Percentiles rank a stretch among this genome's conserved stretches.
Conservation (phyloP, 2,113 vertebrate genomes). For the Glaucomys volans region DNA sequence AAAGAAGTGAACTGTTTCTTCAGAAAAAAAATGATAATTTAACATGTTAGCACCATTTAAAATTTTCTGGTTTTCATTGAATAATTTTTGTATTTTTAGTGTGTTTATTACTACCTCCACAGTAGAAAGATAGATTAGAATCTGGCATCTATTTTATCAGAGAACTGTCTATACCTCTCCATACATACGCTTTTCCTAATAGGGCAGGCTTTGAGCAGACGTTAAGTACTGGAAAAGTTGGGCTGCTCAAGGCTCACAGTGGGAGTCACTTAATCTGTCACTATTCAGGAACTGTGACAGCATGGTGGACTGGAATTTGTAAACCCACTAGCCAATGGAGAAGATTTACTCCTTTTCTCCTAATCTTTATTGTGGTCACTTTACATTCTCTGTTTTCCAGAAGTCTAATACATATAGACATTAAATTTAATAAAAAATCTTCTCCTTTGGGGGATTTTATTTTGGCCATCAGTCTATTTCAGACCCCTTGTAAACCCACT, state of each 20-base stretch:
- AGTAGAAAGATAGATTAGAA: not conserved
- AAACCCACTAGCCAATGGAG: not conserved
- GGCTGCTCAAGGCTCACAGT: not conserved
- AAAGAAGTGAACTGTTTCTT: conserved; percentile 12
- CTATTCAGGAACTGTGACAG: not conserved
- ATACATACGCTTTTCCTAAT: not conserved
- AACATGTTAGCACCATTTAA: not conserved
- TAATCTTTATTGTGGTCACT: not conserved
- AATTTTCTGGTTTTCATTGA: not conserved
- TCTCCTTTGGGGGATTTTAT: not conserved
- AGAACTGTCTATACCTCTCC: conserved; percentile 38
- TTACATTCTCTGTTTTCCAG: not conserved
- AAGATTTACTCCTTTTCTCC: not conserved
- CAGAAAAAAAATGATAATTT: not conserved
- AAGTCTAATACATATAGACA: not conserved
- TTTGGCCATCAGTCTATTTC: not conserved
- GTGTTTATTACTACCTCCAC: conserved; percentile 10
- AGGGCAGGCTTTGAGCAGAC: not conserved
- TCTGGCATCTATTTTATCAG: conserved; percentile 15
- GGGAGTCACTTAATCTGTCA: not conserved
- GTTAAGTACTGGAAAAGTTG: not conserved
- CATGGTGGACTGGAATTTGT: not conserved
- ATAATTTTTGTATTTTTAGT: not conserved
- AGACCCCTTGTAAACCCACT: not conserved
- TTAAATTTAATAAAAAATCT: not conserved